These are phyloP conservation scores for Malurus elegans DNA, from an alignment of 2,113 vertebrate species.

Conservation along the genomic window DNA sequence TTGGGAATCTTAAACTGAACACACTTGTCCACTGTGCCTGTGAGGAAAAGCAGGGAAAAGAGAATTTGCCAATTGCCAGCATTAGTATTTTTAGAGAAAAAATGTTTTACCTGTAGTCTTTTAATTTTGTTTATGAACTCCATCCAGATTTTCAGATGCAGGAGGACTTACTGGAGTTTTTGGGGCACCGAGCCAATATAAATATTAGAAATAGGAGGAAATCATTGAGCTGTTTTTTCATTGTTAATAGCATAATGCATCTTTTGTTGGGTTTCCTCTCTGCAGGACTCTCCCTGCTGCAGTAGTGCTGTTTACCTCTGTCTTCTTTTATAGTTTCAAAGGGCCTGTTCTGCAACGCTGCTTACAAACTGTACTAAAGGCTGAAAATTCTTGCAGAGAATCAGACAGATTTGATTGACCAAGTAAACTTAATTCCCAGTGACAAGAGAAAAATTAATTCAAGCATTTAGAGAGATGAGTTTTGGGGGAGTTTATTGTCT, in stretches of 20 bases:
- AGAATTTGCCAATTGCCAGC: background rate
- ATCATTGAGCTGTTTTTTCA: slow-evolving; percentile 24
- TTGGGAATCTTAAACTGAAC: slow-evolving; percentile 17
- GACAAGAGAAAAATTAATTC: slow-evolving; percentile 25
- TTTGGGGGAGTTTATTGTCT: background rate
- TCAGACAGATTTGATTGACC: background rate
- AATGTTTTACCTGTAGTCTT: background rate
- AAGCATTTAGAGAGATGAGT: background rate
- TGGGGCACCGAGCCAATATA: background rate
- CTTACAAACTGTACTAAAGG: background rate
- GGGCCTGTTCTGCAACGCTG: background rate
- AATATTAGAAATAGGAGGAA: slow-evolving; percentile 29
- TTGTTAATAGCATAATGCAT: slow-evolving; percentile 25
- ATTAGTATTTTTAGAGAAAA: background rate
- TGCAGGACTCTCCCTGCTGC: slow-evolving; percentile 1
- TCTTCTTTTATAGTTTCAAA: background rate
- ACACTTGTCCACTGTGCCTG: background rate
- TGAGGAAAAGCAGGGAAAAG: background rate
- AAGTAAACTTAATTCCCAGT: background rate
- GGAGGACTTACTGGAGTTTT: background rate
- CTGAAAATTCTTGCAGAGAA: background rate
- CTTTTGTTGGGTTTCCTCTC: slow-evolving; percentile 44
- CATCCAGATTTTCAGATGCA: background rate
- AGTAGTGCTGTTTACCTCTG: slow-evolving; percentile 26
- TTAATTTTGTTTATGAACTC: background rate